Base-by-base conservation (phyloP, 2,797 vertebrate species). In the Ara ararauna region DNA sequence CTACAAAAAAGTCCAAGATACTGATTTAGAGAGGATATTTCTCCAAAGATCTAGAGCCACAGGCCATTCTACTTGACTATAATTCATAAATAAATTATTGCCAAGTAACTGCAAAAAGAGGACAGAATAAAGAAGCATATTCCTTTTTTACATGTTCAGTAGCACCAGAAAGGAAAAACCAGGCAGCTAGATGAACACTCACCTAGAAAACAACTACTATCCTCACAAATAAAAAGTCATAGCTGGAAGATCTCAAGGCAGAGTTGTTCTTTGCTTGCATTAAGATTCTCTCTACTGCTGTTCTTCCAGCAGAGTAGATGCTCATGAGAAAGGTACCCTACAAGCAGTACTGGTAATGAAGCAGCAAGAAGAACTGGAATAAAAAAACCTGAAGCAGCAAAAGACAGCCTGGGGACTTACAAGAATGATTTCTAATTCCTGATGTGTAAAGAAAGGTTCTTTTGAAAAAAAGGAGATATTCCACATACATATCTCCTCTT, bases 341-440 rank as follows among this genome's bases (percentile, higher is more conserved):
- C 10, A 18, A 87, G 9, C 36, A 93, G 45, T 30, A 90, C 92
- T 30, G 30, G 34, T 58, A 89, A 94, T 65, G 72, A 76, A 73
- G 74, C 50, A 95, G 26, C 47, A 70, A 92, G 85, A 84, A 92
- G 18, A 93, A 91, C 68, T 44, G 15, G 89, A 84, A 60, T 81
- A 51, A 79, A 3, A 40, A 53, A 78, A n/a, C 1, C 10, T 42
- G 23, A 65, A 81, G 12, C 23, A 62, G 26, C 21, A 66, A n/a
- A 66, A 85, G 32, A 78, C 70, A 81, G 50, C 42, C 68, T 74
- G 6, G 4, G 27, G 29, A 84, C 24, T 40, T 60, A 51, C 18
- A 62, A 64, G 23, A 94, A 54, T 8, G 6, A 64, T 64, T 94
- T 77, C 48, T 36, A 61, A 88, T 34, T 86, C 73, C 19, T 68